Evolutionary conservation across 1,140 invertebrate genomes (phyloP), one percentile per base, ranked within the genome.

Genomic region (Apis dorsata): DNA sequence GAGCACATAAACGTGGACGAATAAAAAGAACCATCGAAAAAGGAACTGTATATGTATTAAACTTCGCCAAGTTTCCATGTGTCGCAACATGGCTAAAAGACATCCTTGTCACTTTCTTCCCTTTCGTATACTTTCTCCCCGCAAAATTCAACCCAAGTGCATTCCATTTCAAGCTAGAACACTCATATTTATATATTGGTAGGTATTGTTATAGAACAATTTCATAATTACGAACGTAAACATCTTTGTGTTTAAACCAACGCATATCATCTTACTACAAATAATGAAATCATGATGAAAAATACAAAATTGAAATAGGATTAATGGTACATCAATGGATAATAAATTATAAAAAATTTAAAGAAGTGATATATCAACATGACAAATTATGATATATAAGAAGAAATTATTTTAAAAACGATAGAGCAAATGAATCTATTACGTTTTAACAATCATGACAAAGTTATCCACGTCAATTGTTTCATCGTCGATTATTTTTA

Each of bases 41-140:
- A 69, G 57, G 34, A 55, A 19, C 49, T 21, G 53, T 44, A 51
- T 9, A 7, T 28, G 53, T 49, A 49, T 66, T 60, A 34, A 82
- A 70, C 53, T 21, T 28, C 19, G 79, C 8, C 70, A 11, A 69
- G 74, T 65, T 79, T 83, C 57, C 81, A 78, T 44, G 73, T 59
- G 60, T 65, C 68, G 21, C 76, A 53, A 34, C 60, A 34, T 15
- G 62, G 5, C n/a, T 70, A 72, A 83, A 79, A 70, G 66, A 70
- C 70, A 82, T 78, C 49, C 68, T 65, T 24, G 81, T 83, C 81
- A 72, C 76, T 83, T 83, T 83, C 81, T 79, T 79, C 68, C 59
- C 68, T 44, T 28, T 71, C 24, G 21, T 71, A 17, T 63, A 79
- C 75, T 83, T 72, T 83, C 81, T 51, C 75, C 66, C 74, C n/a